These are phyloP conservation scores for Epinephelus coioides DNA, from an alignment of 2,797 vertebrate species.

Conservation along the genomic window DNA sequence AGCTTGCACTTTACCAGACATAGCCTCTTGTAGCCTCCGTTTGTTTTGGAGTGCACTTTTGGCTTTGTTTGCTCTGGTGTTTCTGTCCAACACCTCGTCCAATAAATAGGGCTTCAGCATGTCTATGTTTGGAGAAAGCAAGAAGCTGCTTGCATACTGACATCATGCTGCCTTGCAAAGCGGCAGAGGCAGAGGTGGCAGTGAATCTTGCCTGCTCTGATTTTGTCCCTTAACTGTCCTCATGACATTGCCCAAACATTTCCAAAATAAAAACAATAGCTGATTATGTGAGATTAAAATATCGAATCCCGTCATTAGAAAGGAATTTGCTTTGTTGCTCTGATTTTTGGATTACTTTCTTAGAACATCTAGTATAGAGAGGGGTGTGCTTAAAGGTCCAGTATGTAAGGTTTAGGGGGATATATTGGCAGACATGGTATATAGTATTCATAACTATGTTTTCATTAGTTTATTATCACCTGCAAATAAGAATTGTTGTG, in stretches of 20 bases:
- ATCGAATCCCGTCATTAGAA: background rate
- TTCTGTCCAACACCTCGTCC: slow-evolving; percentile 48
- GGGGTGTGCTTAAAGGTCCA: background rate
- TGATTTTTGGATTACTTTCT: background rate
- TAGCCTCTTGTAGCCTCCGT: slow-evolving; percentile 1
- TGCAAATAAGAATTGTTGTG: no score
- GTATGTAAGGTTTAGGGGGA: no score
- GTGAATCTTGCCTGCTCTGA: background rate
- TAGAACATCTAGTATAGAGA: background rate
- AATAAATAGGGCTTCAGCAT: slow-evolving; percentile 56
- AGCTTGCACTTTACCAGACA: slow-evolving; percentile 5
- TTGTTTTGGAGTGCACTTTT: slow-evolving; percentile 56
- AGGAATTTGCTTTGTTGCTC: slow-evolving; percentile 3
- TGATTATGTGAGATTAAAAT: slow-evolving; percentile 13
- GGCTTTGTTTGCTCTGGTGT: slow-evolving; percentile 47
- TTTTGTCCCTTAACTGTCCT: background rate
- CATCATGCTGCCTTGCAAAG: slow-evolving; percentile 27
- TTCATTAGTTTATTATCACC: no score
- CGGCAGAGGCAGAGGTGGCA: slow-evolving; percentile 13
- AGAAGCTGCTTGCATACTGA: slow-evolving; percentile 28
- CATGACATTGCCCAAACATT: background rate
- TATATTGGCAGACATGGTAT: no score
- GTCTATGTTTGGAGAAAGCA: slow-evolving; percentile 74
- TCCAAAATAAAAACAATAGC: background rate
- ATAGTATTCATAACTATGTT: no score